Conservation (phyloP, 2,888 invertebrate species). For the Tridacna gigas region DNA sequence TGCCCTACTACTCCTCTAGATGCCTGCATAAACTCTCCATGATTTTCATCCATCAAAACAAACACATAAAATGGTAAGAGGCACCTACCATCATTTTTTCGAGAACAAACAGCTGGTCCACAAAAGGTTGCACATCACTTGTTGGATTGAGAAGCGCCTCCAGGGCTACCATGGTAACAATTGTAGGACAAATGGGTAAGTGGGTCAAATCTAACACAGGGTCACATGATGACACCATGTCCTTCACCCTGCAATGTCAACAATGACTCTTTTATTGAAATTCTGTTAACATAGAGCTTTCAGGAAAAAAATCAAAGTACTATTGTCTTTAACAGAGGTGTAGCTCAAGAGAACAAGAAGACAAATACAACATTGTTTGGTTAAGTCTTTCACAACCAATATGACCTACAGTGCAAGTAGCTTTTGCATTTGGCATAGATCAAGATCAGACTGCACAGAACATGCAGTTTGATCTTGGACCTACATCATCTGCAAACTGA, state of each 20-base stretch:
- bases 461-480: no score
- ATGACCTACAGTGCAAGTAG: no score
- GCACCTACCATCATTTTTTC: constrained; percentile 90
- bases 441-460: no score
- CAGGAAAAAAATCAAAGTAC: no score
- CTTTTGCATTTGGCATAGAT: no score
- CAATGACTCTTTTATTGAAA: no score
- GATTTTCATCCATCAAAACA: not conserved
- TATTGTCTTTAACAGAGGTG: no score
- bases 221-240: constrained; percentile 67
- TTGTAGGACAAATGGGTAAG: constrained; percentile 80
- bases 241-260: constrained; percentile 70
- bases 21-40: not conserved
- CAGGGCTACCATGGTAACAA: constrained; percentile 89
- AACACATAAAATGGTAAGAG: not conserved
- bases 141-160: constrained; percentile 94
- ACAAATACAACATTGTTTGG: no score
- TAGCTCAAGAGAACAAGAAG: no score
- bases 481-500: no score
- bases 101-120: constrained; percentile 93
- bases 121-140: constrained; percentile 92
- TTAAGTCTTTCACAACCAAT: no score
- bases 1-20: not conserved
- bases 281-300: no score
- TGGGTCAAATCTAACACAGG: constrained; percentile 76